These are phyloP conservation scores for Taenioides sp. DNA, from an alignment of 2,797 vertebrate species.

Conservation along the genomic window DNA sequence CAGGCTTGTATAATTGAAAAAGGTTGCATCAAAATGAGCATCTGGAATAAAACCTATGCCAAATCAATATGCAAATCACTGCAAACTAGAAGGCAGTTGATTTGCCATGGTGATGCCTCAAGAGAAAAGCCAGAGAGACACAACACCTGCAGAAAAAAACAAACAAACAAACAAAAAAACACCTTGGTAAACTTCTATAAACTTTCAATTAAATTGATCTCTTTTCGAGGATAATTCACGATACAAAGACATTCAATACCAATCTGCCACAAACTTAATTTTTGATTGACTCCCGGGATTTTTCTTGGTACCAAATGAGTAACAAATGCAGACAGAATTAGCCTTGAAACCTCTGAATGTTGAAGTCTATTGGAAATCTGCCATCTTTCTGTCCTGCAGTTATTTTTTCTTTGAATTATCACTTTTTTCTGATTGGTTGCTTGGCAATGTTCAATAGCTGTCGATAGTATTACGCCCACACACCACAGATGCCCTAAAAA, in stretches of 20 bases:
- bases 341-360: not conserved
- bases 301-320: constrained; percentile 1
- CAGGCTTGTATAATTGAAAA: constrained; percentile 3
- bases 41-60: constrained; percentile 12
- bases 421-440: not conserved
- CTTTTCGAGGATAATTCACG: not conserved
- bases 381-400: not conserved
- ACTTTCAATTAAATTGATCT: not conserved
- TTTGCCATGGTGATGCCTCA: not conserved
- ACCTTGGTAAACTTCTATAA: not conserved
- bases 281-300: not conserved
- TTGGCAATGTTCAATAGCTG: not conserved
- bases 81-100: constrained; percentile 7
- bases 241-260: not conserved
- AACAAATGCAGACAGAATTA: constrained; percentile 1
- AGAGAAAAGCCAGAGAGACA: not conserved
- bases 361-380: not conserved
- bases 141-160: not conserved
- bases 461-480: not conserved
- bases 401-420: not conserved
- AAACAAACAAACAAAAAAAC: not conserved
- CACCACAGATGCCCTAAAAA: not conserved
- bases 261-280: not conserved
- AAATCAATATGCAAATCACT: constrained; percentile 8
- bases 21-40: constrained; percentile 1